These are phyloP conservation scores for Meloidogyne hapla DNA, from an alignment of 1,140 invertebrate species.

Conservation along the genomic window DNA sequence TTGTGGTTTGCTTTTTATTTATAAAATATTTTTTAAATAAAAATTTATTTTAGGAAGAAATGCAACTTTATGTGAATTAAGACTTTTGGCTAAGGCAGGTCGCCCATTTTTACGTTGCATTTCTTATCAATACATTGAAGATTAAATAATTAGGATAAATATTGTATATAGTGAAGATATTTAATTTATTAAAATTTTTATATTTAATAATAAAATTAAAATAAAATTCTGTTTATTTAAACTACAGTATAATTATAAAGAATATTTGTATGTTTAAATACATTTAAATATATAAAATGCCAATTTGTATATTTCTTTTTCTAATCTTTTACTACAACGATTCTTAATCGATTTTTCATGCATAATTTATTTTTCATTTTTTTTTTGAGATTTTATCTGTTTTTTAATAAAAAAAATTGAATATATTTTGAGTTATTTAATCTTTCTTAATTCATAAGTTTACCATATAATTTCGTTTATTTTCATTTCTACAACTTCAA, in stretches of 20 bases:
- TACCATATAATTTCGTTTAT: neutral
- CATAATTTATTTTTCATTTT: too few species aligned
- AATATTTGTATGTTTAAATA: too few species aligned
- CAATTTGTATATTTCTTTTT: neutral
- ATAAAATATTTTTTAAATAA: constrained; percentile 17
- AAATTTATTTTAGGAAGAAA: constrained; percentile 43
- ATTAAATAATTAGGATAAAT: neutral
- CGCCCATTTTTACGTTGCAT: constrained; percentile 41
- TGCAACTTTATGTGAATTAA: constrained; percentile 47
- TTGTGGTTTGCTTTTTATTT: constrained; percentile 27
- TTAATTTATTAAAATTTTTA: too few species aligned
- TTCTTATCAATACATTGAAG: constrained; percentile 40
- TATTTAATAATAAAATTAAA: too few species aligned
- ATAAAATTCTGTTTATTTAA: too few species aligned
- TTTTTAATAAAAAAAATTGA: too few species aligned
- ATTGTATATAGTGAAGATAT: too few species aligned
- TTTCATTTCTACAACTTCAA: neutral
- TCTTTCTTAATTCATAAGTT: too few species aligned
- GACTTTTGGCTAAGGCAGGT: constrained; percentile 41
- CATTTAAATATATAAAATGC: neutral
- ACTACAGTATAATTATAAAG: too few species aligned
- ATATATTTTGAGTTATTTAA: too few species aligned
- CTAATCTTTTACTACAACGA: neutral
- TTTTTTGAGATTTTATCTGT: too few species aligned
- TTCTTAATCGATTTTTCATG: too few species aligned